phyloP scores from a whole-genome alignment of 2,797 vertebrate genomes.

The Halcyon leucocephala region DNA sequence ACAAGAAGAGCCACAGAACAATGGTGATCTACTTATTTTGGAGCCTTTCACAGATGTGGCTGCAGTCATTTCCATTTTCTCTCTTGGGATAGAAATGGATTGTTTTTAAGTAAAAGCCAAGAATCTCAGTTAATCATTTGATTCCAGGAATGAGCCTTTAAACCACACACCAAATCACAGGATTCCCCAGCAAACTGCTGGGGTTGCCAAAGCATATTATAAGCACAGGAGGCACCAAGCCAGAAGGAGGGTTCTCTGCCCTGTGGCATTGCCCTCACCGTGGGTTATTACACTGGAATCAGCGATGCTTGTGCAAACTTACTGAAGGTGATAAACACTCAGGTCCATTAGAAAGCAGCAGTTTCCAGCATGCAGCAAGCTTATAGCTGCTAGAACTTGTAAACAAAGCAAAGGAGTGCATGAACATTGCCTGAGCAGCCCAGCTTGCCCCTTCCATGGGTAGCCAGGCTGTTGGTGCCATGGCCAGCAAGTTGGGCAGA shows the following conservation, averaged over 20 bases:
- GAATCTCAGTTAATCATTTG: constrained; percentile 38
- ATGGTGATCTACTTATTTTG: neutral
- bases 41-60: constrained; percentile 6
- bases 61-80: constrained; percentile 28
- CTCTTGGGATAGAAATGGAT: neutral
- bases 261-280: neutral
- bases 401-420: neutral
- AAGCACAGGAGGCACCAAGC: neutral
- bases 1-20: neutral
- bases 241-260: neutral
- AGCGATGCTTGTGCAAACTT: neutral
- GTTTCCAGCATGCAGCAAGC: neutral
- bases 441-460: accelerated
- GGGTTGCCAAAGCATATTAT: neutral
- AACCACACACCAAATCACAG: neutral
- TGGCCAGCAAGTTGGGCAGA: neutral
- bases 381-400: neutral
- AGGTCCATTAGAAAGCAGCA: neutral
- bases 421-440: neutral
- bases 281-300: neutral
- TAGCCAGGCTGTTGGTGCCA: neutral
- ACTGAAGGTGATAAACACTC: neutral
- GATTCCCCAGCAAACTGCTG: neutral
- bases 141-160: constrained; percentile 27
- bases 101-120: constrained; percentile 34